A percentile compares a stretch with the other conserved stretches of the same genome.
Conservation (phyloP, 2,888 invertebrate genomes). For the Tinea semifulvella region DNA sequence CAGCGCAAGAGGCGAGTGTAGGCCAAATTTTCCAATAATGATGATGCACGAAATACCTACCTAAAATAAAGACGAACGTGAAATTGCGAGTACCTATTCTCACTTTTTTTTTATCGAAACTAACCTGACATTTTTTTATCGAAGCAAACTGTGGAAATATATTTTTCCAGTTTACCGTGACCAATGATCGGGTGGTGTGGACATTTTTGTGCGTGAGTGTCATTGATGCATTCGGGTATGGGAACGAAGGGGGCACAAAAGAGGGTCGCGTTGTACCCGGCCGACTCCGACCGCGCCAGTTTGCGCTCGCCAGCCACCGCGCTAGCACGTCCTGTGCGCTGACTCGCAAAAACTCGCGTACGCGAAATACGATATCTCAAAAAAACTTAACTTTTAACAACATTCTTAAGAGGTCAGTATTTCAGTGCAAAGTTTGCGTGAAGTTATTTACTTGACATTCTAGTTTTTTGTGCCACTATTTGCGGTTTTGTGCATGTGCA, state of each 20-base stretch:
- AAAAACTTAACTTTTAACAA: slow-evolving; percentile 1
- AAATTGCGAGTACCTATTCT: too few relatives aligned
- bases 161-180: background rate
- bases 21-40: too few relatives aligned
- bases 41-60: too few relatives aligned
- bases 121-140: too few relatives aligned
- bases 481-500: background rate
- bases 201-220: slow-evolving; percentile 61
- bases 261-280: slow-evolving; percentile 28
- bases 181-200: slow-evolving; percentile 19
- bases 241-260: slow-evolving; percentile 35
- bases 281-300: slow-evolving; percentile 19
- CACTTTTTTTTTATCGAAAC: too few relatives aligned
- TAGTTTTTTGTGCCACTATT: background rate
- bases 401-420: slow-evolving; percentile 7
- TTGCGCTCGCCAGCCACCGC: slow-evolving; percentile 20
- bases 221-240: slow-evolving; percentile 65
- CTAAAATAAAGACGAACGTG: too few relatives aligned
- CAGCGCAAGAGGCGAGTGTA: too few relatives aligned
- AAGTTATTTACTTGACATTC: background rate
- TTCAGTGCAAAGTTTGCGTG: slow-evolving; percentile 2
- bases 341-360: slow-evolving; percentile 33
- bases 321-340: slow-evolving; percentile 20
- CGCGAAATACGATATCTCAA: background rate
- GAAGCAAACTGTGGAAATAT: too few relatives aligned